Evolutionary conservation across 2,888 invertebrate genomes (phyloP).

Genomic region (Drosophila quinaria): DNA sequence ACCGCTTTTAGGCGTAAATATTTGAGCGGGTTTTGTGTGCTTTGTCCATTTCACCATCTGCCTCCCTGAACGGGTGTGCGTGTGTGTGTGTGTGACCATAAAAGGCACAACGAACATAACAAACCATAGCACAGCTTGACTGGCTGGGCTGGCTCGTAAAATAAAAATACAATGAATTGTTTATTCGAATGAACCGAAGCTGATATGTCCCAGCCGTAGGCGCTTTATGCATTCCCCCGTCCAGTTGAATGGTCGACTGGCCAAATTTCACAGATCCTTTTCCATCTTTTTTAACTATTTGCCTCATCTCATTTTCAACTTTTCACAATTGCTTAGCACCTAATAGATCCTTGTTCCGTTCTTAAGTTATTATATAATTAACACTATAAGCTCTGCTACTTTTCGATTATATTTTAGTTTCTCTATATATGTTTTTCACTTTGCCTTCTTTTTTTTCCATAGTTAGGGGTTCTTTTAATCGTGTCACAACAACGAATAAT

Average conservation of each 20-base stretch:
- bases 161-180: slow-evolving; percentile 60
- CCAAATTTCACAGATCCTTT: slow-evolving; percentile 7
- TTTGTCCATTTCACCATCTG: slow-evolving; percentile 5
- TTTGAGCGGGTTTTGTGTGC: slow-evolving; percentile 49
- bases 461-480: too few relatives aligned
- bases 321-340: background rate
- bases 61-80: slow-evolving; percentile 8
- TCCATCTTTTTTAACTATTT: slow-evolving; percentile 4
- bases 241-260: background rate
- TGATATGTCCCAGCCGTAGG: slow-evolving; percentile 31
- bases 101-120: slow-evolving; percentile 42
- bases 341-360: background rate
- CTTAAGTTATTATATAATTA: slow-evolving; percentile 9
- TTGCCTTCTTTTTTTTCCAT: too few relatives aligned
- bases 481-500: too few relatives aligned
- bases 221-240: slow-evolving; percentile 12
- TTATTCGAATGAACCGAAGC: slow-evolving; percentile 46
- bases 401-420: background rate
- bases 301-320: slow-evolving; percentile 1
- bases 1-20: slow-evolving; percentile 75
- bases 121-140: slow-evolving; percentile 23
- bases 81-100: slow-evolving; percentile 45
- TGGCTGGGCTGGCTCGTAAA: slow-evolving; percentile 49
- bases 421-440: background rate
- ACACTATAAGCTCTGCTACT: background rate